Evolutionary conservation across 2,113 vertebrate genomes (phyloP).

Genomic region (Erythrocercus mccallii): DNA sequence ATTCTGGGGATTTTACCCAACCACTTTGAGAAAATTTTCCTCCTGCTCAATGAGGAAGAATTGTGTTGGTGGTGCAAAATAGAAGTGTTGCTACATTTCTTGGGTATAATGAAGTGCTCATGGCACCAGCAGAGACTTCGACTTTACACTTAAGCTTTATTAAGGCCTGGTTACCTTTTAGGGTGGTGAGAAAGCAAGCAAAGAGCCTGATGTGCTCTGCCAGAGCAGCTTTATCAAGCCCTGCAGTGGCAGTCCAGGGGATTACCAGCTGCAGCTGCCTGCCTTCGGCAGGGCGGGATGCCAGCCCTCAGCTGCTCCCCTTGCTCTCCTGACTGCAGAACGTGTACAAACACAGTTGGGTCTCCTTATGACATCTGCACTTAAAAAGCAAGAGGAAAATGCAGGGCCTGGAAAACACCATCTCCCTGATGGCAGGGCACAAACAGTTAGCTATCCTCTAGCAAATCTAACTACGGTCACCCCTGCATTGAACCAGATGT

Average conservation of each 20-base stretch:
- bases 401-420: background rate
- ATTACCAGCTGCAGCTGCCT: background rate
- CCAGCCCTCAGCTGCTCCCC: background rate
- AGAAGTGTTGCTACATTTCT: background rate
- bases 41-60: background rate
- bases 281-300: background rate
- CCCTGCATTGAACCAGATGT: background rate
- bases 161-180: slow-evolving; percentile 48
- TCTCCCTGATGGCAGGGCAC: background rate
- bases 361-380: background rate
- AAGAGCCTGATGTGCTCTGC: background rate
- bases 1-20: background rate
- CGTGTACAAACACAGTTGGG: accelerated
- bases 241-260: background rate
- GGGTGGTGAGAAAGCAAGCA: background rate
- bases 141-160: background rate
- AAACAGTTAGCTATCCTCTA: background rate
- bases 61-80: background rate
- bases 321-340: background rate
- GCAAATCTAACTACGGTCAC: background rate
- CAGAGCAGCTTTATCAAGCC: background rate
- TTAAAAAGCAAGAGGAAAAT: background rate
- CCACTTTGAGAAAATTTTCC: background rate
- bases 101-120: slow-evolving; percentile 4
- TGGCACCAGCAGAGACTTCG: background rate